Percentiles rank a stretch among this genome's conserved stretches.
These are phyloP conservation scores for Heliconius eleuchia DNA, from an alignment of 1,140 invertebrate genomes.

Conservation along the genomic window DNA sequence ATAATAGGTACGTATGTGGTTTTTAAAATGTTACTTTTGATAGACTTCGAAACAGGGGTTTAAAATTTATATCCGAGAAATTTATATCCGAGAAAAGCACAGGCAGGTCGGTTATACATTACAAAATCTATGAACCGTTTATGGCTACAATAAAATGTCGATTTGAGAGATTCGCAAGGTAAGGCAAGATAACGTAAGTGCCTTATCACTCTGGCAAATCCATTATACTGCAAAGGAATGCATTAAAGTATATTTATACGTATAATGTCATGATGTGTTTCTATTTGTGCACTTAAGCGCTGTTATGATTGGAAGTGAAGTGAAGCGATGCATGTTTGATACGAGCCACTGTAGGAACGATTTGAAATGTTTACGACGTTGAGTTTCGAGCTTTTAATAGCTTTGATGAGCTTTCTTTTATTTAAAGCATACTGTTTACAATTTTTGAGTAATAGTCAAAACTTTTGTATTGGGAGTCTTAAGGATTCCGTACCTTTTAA, in stretches of 20 bases:
- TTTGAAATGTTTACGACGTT: not conserved
- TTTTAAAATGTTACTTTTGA: too few relatives aligned
- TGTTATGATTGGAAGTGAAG: slow-evolving; percentile 29
- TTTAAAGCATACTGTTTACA: too few relatives aligned
- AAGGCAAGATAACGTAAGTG: not conserved
- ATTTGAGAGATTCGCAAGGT: not conserved
- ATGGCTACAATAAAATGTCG: not conserved
- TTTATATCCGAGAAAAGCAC: too few relatives aligned
- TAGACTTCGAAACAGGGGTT: too few relatives aligned
- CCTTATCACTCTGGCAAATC: slow-evolving; percentile 17
- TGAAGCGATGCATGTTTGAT: not conserved
- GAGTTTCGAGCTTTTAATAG: not conserved
- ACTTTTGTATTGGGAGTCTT: too few relatives aligned
- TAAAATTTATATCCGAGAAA: too few relatives aligned
- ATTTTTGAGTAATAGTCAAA: too few relatives aligned
- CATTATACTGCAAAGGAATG: slow-evolving; percentile 37
- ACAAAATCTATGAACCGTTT: not conserved
- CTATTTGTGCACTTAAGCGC: slow-evolving; percentile 32
- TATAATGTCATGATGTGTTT: slow-evolving; percentile 33
- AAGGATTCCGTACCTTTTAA: too few relatives aligned
- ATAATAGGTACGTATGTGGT: too few relatives aligned
- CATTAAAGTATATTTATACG: slow-evolving; percentile 19
- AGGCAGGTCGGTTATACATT: too few relatives aligned
- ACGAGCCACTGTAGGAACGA: not conserved
- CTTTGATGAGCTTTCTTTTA: not conserved